Evolutionary conservation across 2,797 vertebrate species (phyloP).

Genomic region (Gadopsis marmoratus): DNA sequence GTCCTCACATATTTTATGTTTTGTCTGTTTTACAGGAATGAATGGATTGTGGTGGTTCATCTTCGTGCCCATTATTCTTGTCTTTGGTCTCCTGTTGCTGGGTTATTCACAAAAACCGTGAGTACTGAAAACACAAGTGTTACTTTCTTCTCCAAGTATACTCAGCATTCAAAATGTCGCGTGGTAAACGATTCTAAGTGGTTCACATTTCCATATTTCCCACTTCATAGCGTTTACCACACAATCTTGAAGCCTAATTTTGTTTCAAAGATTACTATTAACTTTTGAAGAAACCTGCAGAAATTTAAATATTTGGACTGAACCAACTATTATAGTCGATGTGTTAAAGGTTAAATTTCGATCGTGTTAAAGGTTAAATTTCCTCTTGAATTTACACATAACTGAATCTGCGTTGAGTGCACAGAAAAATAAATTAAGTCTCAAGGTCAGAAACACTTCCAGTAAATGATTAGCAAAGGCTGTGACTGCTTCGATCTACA

Average conservation of each 20-base stretch:
- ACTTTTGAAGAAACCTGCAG: background rate
- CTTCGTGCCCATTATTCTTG: accelerated
- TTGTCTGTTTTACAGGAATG: slow-evolving; percentile 17
- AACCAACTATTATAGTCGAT: background rate
- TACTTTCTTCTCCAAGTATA: background rate
- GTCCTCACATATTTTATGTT: background rate
- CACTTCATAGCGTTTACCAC: background rate
- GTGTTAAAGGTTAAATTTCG: too few relatives aligned
- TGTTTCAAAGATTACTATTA: background rate
- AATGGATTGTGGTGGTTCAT: background rate
- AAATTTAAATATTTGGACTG: background rate
- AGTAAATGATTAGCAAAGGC: slow-evolving; percentile 72
- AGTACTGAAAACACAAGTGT: slow-evolving; percentile 55
- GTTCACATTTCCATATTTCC: background rate
- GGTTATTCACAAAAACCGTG: slow-evolving; percentile 67
- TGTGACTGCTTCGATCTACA: slow-evolving; percentile 44
- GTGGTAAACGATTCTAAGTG: background rate
- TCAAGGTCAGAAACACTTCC: slow-evolving; percentile 55
- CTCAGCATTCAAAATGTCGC: background rate
- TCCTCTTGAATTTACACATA: background rate
- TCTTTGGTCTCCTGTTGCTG: slow-evolving; percentile 29
- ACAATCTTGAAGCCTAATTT: background rate
- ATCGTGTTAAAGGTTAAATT: background rate
- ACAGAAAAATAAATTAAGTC: background rate
- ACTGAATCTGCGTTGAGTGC: background rate